A percentile compares a stretch with the other conserved stretches of the same genome.
Evolutionary conservation across 2,113 vertebrate species (phyloP).

Genomic region (Philantomba maxwellii): DNA sequence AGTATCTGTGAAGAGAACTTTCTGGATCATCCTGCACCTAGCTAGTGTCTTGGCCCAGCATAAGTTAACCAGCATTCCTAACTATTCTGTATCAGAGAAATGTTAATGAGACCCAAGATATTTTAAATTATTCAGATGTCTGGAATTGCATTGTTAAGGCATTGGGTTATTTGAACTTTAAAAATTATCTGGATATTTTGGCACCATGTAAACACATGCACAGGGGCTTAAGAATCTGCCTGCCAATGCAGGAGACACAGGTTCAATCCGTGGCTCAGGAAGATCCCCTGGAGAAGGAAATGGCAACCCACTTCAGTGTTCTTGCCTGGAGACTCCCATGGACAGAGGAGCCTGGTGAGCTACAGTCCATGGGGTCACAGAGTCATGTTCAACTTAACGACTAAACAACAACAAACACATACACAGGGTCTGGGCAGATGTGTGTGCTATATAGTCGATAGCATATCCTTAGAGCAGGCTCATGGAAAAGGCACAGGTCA

Average conservation of each 20-base stretch:
- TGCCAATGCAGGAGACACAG: not conserved
- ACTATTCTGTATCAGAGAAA: not conserved
- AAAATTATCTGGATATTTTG: not conserved
- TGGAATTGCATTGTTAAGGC: not conserved
- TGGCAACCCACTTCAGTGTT: not conserved
- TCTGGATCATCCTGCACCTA: not conserved
- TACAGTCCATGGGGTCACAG: not conserved
- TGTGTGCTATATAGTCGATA: accelerated
- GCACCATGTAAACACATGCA: too few relatives aligned
- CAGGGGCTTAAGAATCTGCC: not conserved
- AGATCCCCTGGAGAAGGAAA: not conserved
- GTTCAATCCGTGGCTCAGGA: too few relatives aligned
- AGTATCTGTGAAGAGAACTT: not conserved
- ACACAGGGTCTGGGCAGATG: not conserved
- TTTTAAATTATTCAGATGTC: not conserved
- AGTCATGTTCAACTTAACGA: not conserved
- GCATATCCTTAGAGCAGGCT: not conserved
- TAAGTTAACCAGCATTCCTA: not conserved
- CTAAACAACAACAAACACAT: not conserved
- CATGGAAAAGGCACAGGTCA: not conserved
- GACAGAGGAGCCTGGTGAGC: not conserved
- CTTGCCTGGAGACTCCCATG: not conserved
- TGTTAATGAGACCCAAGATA: not conserved
- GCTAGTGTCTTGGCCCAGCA: not conserved
- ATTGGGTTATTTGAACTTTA: not conserved